A percentile compares a stretch with the other conserved stretches of the same genome.
Conservation (phyloP, 1,140 invertebrate species). For the Drosophila guanche region DNA sequence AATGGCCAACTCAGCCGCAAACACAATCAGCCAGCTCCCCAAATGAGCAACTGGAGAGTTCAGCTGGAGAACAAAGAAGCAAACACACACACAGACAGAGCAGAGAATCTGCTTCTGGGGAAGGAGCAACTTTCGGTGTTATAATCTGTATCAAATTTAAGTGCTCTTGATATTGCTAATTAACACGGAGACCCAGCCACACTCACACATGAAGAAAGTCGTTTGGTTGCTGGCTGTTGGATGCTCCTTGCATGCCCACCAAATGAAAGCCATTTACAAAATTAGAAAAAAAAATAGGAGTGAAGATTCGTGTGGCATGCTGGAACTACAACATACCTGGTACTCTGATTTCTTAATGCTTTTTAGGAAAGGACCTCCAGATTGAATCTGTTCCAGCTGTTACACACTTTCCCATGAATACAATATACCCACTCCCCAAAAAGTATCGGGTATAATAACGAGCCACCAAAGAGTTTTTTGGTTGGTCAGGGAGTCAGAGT, state of each 20-base stretch:
- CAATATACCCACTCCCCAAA: too few species aligned
- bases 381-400: slow-evolving; percentile 9
- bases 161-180: slow-evolving; percentile 77
- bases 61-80: slow-evolving; percentile 23
- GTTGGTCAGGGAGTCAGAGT: slow-evolving; percentile 12
- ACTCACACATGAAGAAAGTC: slow-evolving; percentile 24
- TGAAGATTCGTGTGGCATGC: background rate
- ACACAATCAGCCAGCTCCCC: slow-evolving; percentile 36
- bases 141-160: slow-evolving; percentile 73
- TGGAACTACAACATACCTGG: too few species aligned
- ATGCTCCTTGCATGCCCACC: slow-evolving; percentile 27
- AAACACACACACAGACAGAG: slow-evolving; percentile 12
- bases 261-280: slow-evolving; percentile 66
- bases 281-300: slow-evolving; percentile 58
- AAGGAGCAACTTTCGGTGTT: slow-evolving; percentile 64
- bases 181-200: slow-evolving; percentile 55
- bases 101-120: background rate
- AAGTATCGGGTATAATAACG: slow-evolving; percentile 8
- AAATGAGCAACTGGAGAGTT: slow-evolving; percentile 66
- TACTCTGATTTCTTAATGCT: too few species aligned
- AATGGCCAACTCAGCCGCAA: slow-evolving; percentile 47
- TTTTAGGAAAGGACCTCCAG: too few species aligned
- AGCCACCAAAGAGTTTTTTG: slow-evolving; percentile 39
- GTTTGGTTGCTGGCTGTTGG: slow-evolving; percentile 9
- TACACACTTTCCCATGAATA: too few species aligned